These are phyloP conservation scores for Plemyria rubiginata DNA, from an alignment of 2,888 invertebrate species.

Conservation along the genomic window DNA sequence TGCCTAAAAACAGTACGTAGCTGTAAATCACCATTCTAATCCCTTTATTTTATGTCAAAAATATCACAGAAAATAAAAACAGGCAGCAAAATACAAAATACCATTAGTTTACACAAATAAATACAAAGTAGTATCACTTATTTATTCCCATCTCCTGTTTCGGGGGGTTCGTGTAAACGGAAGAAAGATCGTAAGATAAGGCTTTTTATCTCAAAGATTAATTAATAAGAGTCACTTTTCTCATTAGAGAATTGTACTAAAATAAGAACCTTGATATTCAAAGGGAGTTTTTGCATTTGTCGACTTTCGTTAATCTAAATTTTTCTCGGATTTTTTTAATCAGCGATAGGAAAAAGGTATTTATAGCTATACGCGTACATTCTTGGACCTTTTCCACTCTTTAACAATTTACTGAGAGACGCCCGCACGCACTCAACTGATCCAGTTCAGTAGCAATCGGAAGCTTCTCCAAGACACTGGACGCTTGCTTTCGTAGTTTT, in stretches of 20 bases:
- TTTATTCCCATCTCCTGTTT: constrained; percentile 38
- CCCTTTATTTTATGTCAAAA: not conserved
- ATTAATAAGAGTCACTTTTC: constrained; percentile 34
- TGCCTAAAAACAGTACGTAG: too few relatives aligned
- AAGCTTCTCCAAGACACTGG: too few relatives aligned
- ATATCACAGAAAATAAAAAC: not conserved
- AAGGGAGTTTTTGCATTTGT: constrained; percentile 18
- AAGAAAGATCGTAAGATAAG: constrained; percentile 31
- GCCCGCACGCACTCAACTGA: too few relatives aligned
- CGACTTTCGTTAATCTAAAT: constrained; percentile 4
- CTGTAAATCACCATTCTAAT: too few relatives aligned
- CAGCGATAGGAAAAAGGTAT: not conserved
- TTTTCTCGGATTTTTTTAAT: constrained; percentile 1
- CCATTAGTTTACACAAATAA: constrained; percentile 12
- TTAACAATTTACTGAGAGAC: too few relatives aligned
- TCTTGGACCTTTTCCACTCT: too few relatives aligned
- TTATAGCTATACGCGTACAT: too few relatives aligned
- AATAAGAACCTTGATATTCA: constrained; percentile 19
- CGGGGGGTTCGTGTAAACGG: constrained; percentile 35
- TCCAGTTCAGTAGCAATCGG: too few relatives aligned
- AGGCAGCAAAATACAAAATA: not conserved
- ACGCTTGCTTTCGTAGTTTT: too few relatives aligned
- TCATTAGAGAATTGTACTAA: constrained; percentile 23
- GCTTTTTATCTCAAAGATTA: constrained; percentile 40
- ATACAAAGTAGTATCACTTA: constrained; percentile 35